Conservation (phyloP, 1,140 invertebrate species). For the Steinernema khuongi region DNA sequence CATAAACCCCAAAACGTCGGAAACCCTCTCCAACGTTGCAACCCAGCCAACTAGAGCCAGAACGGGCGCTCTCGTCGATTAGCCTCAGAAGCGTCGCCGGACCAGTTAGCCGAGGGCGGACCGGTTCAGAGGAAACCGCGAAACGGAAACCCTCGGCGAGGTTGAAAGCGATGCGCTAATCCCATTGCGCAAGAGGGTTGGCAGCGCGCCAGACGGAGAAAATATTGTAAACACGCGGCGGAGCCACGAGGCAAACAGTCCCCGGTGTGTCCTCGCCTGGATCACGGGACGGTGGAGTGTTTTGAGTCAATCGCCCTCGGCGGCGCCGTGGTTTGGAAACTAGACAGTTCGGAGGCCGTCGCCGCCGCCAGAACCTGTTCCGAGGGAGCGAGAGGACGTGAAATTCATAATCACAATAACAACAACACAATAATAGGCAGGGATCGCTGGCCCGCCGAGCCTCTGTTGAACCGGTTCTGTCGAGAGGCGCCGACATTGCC, state of each 20-base stretch:
- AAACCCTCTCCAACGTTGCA: no score
- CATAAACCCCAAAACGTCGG: no score
- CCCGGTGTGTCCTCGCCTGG: neutral
- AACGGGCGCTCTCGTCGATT: no score
- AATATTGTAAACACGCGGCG: neutral
- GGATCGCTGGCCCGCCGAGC: no score
- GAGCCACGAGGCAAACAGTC: conserved; percentile 11
- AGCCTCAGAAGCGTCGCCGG: no score
- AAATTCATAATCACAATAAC: conserved; percentile 14
- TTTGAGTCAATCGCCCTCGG: neutral
- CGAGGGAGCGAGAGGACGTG: neutral
- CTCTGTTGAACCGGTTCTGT: neutral
- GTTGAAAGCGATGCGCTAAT: no score
- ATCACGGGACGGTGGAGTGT: neutral
- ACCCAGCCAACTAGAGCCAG: no score
- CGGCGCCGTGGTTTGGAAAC: neutral
- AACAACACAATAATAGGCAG: neutral
- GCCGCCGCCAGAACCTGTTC: neutral
- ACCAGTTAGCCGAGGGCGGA: no score
- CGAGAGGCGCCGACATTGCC: neutral
- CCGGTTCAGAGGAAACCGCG: no score
- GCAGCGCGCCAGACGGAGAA: neutral
- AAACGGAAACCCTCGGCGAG: no score
- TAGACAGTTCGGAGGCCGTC: conserved; percentile 1
- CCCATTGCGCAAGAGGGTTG: no score